Evolutionary conservation across 2,888 invertebrate genomes (phyloP), one percentile per base, ranked within the genome.

Genomic region (Agonopterix arenella): DNA sequence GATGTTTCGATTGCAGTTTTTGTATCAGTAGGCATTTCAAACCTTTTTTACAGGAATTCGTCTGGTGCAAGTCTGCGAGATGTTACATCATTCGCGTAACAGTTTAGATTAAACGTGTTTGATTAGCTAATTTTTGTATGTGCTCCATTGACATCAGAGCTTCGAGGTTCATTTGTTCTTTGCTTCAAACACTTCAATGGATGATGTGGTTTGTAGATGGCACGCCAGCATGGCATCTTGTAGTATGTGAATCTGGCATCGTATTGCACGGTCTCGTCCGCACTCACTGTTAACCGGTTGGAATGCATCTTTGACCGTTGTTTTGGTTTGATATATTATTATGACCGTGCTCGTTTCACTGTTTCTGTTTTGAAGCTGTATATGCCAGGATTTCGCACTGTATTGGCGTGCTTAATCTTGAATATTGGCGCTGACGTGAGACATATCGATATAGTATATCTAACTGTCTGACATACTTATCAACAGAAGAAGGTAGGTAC

Each of bases 1-100:
- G 2, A 18, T 18, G 4, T 18, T 18, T 18, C 18, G 18, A 18
- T 46, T 37, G 11, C 10, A 8, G 40, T 48, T 47, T 42, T 47
- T 36, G 36, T 8, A 11, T 61, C 61, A 53, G 61, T 62, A 62
- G 64, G 61, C 57, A 54, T 54, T 65, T 70, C 66, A 68, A 71
- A 71, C 59, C 68, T 68, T 68, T n/a, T 68, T 73, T 63, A 58
- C 60, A 63, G 66, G 73, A 76, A 83, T 77, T 72, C 55, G 79
- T 77, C 82, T 86, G 70, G 68, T 71, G 85, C 70, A 85, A 88
- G 72, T 75, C 74, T 75, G 61, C 52, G 47, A 50, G 60, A 62
- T 76, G 66, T 88, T 86, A 80, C 86, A 86, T 86, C 88, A 88
- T 73, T 63, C 68, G 63, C 56, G 52, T 64, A 62, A 37, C 13